These are phyloP conservation scores for Epicauta chinensis DNA, from an alignment of 1,140 invertebrate genomes.

Conservation along the genomic window DNA sequence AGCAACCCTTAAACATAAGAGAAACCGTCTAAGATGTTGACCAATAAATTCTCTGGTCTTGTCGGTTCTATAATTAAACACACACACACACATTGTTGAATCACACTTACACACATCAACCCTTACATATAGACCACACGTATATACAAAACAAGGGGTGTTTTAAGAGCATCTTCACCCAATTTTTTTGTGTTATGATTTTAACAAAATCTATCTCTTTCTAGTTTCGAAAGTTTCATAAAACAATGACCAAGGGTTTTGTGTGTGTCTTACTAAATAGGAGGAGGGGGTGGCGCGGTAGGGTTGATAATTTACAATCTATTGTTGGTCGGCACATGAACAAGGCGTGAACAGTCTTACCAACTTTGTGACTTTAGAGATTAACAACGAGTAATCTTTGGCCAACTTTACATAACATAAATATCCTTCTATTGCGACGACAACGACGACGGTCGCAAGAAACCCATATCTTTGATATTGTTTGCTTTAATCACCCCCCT, in stretches of 20 bases:
- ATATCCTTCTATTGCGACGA: slow-evolving; percentile 26
- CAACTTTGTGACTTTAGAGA: slow-evolving; percentile 34
- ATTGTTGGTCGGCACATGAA: slow-evolving; percentile 24
- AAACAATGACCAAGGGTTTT: no score
- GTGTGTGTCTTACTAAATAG: no score
- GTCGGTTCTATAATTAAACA: slow-evolving; percentile 19
- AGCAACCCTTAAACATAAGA: slow-evolving; percentile 3
- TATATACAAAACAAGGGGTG: no score
- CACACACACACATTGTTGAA: slow-evolving; percentile 5
- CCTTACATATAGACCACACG: no score
- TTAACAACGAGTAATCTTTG: slow-evolving; percentile 35
- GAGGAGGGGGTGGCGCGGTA: no score
- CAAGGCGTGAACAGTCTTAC: slow-evolving; percentile 27
- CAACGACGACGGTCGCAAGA: slow-evolving; percentile 20
- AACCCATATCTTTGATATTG: slow-evolving; percentile 32
- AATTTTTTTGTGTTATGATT: no score
- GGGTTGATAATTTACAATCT: slow-evolving; percentile 29
- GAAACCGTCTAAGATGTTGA: slow-evolving; percentile 15
- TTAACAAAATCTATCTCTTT: no score
- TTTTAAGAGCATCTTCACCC: no score
- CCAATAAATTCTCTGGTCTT: slow-evolving; percentile 17
- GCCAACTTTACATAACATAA: slow-evolving; percentile 35
- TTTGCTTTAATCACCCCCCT: slow-evolving; percentile 24
- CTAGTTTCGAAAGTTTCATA: no score
- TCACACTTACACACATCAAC: no score